Base-by-base conservation (phyloP, 2,797 vertebrate genomes). In the Silurus aristotelis region DNA sequence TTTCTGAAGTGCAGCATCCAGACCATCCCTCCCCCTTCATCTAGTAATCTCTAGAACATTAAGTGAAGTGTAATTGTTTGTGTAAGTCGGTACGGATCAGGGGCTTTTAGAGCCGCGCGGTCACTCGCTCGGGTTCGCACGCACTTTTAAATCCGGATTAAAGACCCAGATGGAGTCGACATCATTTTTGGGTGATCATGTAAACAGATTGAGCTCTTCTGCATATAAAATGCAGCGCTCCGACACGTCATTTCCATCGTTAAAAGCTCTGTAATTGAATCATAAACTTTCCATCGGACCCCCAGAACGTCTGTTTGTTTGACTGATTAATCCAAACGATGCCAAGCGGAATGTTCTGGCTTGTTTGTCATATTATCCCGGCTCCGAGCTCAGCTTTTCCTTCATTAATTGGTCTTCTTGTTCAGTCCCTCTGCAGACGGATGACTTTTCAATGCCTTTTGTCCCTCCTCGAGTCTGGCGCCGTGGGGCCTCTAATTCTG, bases 321-420 rank as follows among this genome's bases (percentile, higher is more conserved):
- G 93, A 91, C 92, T 94, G 94, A 96, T 95, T 95, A 95, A 96
- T 95, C 95, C 94, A 84, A 93, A 91, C 73, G 90, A 91, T 84
- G 94, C 95, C 95, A 95, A 93, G 94, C 86, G 73, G 86, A 90
- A 95, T 96, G 95, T 96, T 96, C 96, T 96, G 95, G 93, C 89
- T 91, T 93, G 95, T 94, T 96, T 93, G 92, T 95, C 95, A 95
- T 92, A 90, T 93, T 91, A 91, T 83, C 82, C 86, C 79, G 84
- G 89, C 90, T 84, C 87, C 56, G 89, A 90, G 86, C 89, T 89
- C 88, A 71, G 83, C 87, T 86, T 86, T 87, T 61, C 63, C 81
- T 83, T 75, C 52, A 31, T 88, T 86, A 85, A 88, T 85, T 72
- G 60, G 12, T 12, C 12, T 63, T 90, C 76, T 90, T 77, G 48